Evolutionary conservation across 2,888 invertebrate species (phyloP), one percentile per base, ranked within the genome.

Genomic region (Melinaea menophilus): DNA sequence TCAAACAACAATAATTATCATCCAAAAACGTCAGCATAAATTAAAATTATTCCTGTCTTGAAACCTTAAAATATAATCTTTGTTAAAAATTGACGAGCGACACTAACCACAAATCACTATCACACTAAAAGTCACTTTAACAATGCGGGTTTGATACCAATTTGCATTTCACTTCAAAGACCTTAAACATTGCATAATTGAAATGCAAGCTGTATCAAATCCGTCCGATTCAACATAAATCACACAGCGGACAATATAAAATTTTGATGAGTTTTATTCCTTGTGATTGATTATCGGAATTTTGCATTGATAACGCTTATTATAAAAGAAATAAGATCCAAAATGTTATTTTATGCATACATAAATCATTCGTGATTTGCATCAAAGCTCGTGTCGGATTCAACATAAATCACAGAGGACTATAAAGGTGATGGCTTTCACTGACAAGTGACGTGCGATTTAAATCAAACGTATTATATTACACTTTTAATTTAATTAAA

Each of bases 371-470:
- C 41, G 11, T 9, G 41, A 41, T 41, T 5, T 41, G 41, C 9
- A 41, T 41, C 9, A 31, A 51, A 11, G 51, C 51, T 51, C 7
- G 31, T 51, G 22, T 51, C 51, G 31, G 31, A 51, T 51, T 51
- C 31, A 51, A 51, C 31, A 51, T 22, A 51, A 22, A 31, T 51
- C 31, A 51, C 31, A 11, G 7, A 22, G 48, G 51, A 41, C 51
- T 31, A 51, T 51, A 51, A 51, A 51, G 51, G 22, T 51, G n/a
- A 31, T 51, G 7, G 11, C 22, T 51, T 31, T 31, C 22, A 51
- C 51, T 51, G 51, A 51, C 51, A 51, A 31, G 51, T 51, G 51
- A 51, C 51, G 31, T 3, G 51, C 31, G 31, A 51, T 31, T 31
- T 31, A 51, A 31, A 51, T 51, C 9, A 51, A 51, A 51, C 11